A percentile compares a stretch with the other conserved stretches of the same genome.
Evolutionary conservation across 2,888 invertebrate genomes (phyloP).

Genomic region (Aradus depressus): DNA sequence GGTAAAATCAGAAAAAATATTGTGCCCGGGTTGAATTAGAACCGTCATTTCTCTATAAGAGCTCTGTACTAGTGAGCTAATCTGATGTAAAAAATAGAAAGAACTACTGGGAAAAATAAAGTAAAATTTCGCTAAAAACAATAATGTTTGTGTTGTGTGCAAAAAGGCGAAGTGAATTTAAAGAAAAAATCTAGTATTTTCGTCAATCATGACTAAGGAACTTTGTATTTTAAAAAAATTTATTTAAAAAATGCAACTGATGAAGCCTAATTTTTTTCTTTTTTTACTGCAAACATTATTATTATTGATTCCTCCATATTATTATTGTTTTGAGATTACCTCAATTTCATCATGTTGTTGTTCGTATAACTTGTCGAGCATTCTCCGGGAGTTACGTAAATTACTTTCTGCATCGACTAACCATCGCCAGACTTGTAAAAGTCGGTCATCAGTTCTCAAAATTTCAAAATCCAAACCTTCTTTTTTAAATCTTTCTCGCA

Average conservation of each 20-base stretch:
- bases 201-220: neutral
- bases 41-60: too few relatives aligned
- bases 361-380: conserved; percentile 37
- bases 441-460: conserved; percentile 34
- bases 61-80: too few relatives aligned
- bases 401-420: conserved; percentile 39
- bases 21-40: too few relatives aligned
- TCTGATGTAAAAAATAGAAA: too few relatives aligned
- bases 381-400: conserved; percentile 36
- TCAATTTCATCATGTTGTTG: conserved; percentile 38
- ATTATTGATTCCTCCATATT: too few relatives aligned
- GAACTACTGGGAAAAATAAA: too few relatives aligned
- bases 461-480: conserved; percentile 37
- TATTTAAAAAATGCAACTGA: neutral
- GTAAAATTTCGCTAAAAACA: too few relatives aligned
- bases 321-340: conserved; percentile 29
- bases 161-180: too few relatives aligned
- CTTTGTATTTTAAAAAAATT: neutral
- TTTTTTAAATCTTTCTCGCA: conserved; percentile 36
- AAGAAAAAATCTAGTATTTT: too few relatives aligned
- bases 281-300: too few relatives aligned
- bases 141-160: too few relatives aligned
- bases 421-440: conserved; percentile 39
- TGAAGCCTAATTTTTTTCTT: neutral
- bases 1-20: too few relatives aligned